phyloP scores from a whole-genome alignment of 1,140 invertebrate genomes.

The Anastatus disparis region DNA sequence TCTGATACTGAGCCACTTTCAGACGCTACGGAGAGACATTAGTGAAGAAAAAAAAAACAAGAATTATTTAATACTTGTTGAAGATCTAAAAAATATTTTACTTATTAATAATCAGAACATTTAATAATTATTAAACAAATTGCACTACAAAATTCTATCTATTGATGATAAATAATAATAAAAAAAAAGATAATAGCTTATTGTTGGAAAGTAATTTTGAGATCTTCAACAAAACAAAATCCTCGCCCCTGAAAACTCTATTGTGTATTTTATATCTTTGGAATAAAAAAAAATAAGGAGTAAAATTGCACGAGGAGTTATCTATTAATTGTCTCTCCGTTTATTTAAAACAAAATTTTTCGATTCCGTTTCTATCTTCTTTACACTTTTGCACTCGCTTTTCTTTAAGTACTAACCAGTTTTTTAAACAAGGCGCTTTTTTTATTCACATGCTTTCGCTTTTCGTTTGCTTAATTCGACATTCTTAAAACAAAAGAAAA shows the following conservation, averaged over 20 bases:
- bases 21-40: slow-evolving; percentile 37
- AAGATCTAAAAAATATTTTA: slow-evolving; percentile 15
- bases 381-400: slow-evolving; percentile 31
- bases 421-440: slow-evolving; percentile 35
- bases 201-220: neutral
- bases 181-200: slow-evolving; percentile 5
- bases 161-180: neutral
- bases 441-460: slow-evolving; percentile 12
- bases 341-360: slow-evolving; percentile 15
- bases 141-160: slow-evolving; percentile 4
- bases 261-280: slow-evolving; percentile 28
- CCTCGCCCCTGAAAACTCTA: slow-evolving; percentile 5
- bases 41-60: too few species aligned
- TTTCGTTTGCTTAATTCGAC: slow-evolving; percentile 34
- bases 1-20: slow-evolving; percentile 49
- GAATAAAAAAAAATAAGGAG: slow-evolving; percentile 35
- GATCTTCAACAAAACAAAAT: slow-evolving; percentile 12
- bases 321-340: slow-evolving; percentile 17
- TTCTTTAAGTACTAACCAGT: slow-evolving; percentile 56
- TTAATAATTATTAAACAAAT: neutral
- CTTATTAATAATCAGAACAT: neutral
- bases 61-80: slow-evolving; percentile 17
- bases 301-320: slow-evolving; percentile 36
- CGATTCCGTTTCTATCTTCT: slow-evolving; percentile 15
- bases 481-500: too few species aligned